Base-by-base conservation (phyloP, 1,140 invertebrate genomes). In the Procambarus virginalis region DNA sequence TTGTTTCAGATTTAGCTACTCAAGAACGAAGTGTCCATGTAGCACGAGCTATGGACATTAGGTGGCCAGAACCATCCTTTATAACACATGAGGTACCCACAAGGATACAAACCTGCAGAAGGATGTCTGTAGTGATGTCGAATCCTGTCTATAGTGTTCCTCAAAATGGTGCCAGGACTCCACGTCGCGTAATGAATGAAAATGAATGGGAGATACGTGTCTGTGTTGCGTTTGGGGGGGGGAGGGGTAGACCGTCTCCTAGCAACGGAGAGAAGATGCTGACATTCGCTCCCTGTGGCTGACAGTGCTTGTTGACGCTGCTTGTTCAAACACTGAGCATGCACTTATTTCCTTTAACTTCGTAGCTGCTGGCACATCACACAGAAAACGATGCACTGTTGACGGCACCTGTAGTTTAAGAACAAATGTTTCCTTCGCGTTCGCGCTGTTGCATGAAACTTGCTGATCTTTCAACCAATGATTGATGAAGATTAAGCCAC, bases 141-240 rank as follows among this genome's bases (percentile, higher is more conserved):
- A 51, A 51, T 46, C 60, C 58, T 73, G 9, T 58, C 46, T 58
- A 51, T 60, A n/a, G 20, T 78, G 17, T 22, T 85, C 60, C 34
- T 77, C 58, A 86, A 86, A 86, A 86, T 86, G 75, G 84, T 76
- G 76, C 73, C 73, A 58, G 51, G 84, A 58, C 84, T 77, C 84
- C 48, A 48, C 73, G 84, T 46, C 55, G 22, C 22, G 84, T 78
- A 86, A 86, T 86, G 84, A 86, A 86, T 86, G 84, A 86, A 86
- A 86, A 86, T 84, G 73, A 84, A 84, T 55, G 82, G 73, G 14
- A 64, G 68, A n/a, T 60, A 75, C 82, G 82, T 84, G 82, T 34
- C 34, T 34, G 34, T 84, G 22, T 55, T 4, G 82, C 55, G 82
- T 68, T 68, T 22, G 12, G 51, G 51, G 51, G 51, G 51, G 51